Conservation (phyloP, 2,888 invertebrate genomes). For the Mythimna ferrago region DNA sequence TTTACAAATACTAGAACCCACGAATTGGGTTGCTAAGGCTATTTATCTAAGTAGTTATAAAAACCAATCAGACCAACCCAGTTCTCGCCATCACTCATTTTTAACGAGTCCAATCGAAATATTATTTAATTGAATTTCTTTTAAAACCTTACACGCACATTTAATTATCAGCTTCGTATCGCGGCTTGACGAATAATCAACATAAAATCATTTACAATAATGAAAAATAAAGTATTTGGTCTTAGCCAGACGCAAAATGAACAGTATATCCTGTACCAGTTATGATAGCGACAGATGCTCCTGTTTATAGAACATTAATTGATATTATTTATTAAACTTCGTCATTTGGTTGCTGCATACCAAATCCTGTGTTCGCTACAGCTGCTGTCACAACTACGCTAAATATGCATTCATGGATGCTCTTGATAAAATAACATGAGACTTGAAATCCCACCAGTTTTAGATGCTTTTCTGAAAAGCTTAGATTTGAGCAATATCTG, state of each 20-base stretch:
- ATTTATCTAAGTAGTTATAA: constrained; percentile 17
- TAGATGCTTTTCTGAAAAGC: neutral
- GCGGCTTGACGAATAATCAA: constrained; percentile 40
- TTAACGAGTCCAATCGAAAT: constrained; percentile 24
- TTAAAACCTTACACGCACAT: constrained; percentile 35
- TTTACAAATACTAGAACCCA: constrained; percentile 9
- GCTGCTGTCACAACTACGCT: neutral
- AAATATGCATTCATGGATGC: neutral
- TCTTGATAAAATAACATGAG: neutral
- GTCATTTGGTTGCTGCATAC: constrained; percentile 14
- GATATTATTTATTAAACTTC: constrained; percentile 30
- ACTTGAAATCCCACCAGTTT: neutral
- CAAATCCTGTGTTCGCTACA: too few relatives aligned
- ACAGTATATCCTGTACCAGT: constrained; percentile 15
- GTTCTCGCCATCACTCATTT: constrained; percentile 25
- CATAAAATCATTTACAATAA: constrained; percentile 46
- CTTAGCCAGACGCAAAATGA: constrained; percentile 40
- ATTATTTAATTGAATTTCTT: constrained; percentile 39
- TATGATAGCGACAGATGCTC: constrained; percentile 45
- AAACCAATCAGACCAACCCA: constrained; percentile 33
- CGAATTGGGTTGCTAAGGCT: constrained; percentile 18
- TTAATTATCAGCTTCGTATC: constrained; percentile 34
- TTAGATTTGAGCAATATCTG: neutral
- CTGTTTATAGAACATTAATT: constrained; percentile 40
- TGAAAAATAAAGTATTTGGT: constrained; percentile 50